Evolutionary conservation across 2,797 vertebrate genomes (phyloP).

Genomic region (Graptemys geographica): DNA sequence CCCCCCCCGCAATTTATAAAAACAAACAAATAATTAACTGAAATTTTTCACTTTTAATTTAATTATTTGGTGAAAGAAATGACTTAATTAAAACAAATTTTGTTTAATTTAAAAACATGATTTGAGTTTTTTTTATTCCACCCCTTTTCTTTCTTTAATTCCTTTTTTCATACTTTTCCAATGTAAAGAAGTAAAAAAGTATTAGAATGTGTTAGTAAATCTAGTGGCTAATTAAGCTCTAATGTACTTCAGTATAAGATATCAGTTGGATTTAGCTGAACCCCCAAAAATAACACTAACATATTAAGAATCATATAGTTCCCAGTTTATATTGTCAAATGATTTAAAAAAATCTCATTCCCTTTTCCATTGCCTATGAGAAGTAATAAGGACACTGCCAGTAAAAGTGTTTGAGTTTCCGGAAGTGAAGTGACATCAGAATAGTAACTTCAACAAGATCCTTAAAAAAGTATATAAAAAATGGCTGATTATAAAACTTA

Average conservation of each 20-base stretch:
- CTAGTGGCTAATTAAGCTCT: neutral
- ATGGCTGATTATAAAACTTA: neutral
- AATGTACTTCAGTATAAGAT: neutral
- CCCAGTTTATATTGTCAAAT: neutral
- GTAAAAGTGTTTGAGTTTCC: neutral
- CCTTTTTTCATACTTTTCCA: neutral
- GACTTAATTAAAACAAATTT: neutral
- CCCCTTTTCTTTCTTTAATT: neutral
- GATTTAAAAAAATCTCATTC: neutral
- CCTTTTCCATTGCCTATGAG: neutral
- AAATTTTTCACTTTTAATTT: neutral
- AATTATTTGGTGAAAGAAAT: neutral
- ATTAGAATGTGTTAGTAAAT: neutral
- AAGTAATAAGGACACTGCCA: neutral
- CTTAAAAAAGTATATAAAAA: neutral
- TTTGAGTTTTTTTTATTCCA: fast-evolving
- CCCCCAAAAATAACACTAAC: neutral
- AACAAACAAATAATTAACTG: fast-evolving
- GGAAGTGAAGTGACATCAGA: neutral
- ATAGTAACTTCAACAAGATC: neutral
- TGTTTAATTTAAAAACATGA: neutral
- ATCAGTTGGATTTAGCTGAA: neutral
- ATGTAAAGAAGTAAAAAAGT: neutral
- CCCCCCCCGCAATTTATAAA: fast-evolving
- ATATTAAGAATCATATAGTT: neutral